Evolutionary conservation across 2,113 vertebrate genomes (phyloP), one percentile per base, ranked within the genome.

Genomic region (Gavia stellata): DNA sequence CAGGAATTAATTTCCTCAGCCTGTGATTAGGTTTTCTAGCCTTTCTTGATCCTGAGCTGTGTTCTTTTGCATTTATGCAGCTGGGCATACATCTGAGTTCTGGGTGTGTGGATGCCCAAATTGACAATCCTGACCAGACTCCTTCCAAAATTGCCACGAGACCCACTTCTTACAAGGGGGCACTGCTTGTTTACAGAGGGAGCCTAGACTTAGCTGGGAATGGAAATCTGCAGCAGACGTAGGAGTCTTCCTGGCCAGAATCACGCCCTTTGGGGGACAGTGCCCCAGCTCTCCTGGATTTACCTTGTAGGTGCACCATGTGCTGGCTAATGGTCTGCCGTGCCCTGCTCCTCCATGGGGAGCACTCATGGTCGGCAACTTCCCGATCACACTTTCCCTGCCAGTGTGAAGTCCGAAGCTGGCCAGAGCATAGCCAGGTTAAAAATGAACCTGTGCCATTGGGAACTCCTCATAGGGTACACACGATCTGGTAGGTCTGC

Each of bases 1-100:
- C 72, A 88, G 94, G 96, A 92, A 96, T 96, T 95, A 26, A 86
- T 96, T 94, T 97, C 94, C 90, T 92, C 28, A 56, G 62, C 52
- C 56, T 84, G 36, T 84, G 68, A 74, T 68, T 45, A 78, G 52
- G 16, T 88, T 94, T 94, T 83, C 75, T 49, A 91, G 38, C 33
- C 75, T 88, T 92, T 55, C 45, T 68, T 0, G 0, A 20, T 81
- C 91, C 55, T 68, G 67, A 88, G 50, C 44, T 62, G 29, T 18
- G 19, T 24, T 49, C 36, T 72, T 94, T 71, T 58, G 44, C 42
- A 18, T 63, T 74, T 79, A 31, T 65, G 66, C 85, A 94, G 33
- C 47, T 86, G 50, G 50, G 16, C 61, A 55, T 17, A 31, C 12
- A 14, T n/a, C n/a, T 81, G 83, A 84, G 28, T 84, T 80, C 75